Evolutionary conservation across 1,140 invertebrate species (phyloP).

Genomic region (Monochamus saltuarius): DNA sequence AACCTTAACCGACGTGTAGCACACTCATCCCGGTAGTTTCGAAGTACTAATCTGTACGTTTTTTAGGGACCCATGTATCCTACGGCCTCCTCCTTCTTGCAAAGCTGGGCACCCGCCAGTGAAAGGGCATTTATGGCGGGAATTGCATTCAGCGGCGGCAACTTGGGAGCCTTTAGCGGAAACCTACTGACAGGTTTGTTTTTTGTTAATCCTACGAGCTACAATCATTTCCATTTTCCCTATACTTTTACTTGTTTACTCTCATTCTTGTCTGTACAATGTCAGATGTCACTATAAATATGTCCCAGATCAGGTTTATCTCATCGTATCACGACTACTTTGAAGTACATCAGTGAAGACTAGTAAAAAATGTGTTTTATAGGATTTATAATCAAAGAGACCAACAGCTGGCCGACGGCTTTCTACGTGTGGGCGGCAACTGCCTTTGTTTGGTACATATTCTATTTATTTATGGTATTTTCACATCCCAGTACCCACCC

Average conservation of each 20-base stretch:
- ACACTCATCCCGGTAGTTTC: no score
- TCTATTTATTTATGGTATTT: slow-evolving; percentile 22
- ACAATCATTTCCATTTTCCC: no score
- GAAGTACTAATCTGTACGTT: no score
- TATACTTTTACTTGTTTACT: no score
- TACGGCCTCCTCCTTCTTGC: slow-evolving; percentile 22
- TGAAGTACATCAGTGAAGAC: no score
- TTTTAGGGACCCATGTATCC: slow-evolving; percentile 25
- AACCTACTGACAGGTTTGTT: slow-evolving; percentile 22
- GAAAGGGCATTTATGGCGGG: slow-evolving; percentile 25
- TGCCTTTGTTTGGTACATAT: slow-evolving; percentile 14
- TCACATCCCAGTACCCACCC: slow-evolving; percentile 29
- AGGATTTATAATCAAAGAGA: slow-evolving; percentile 22
- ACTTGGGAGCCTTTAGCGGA: slow-evolving; percentile 27
- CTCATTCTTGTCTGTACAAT: no score
- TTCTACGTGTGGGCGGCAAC: slow-evolving; percentile 31
- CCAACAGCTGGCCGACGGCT: slow-evolving; percentile 22
- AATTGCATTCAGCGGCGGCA: slow-evolving; percentile 24
- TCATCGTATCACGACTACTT: no score
- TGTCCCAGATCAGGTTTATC: no score
- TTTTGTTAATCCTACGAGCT: no score
- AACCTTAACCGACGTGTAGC: no score
- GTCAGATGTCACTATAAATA: no score
- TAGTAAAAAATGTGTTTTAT: no score
- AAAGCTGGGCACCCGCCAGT: slow-evolving; percentile 25